Base-by-base conservation (phyloP, 1,140 invertebrate species). In the Eufriesea mexicana region DNA sequence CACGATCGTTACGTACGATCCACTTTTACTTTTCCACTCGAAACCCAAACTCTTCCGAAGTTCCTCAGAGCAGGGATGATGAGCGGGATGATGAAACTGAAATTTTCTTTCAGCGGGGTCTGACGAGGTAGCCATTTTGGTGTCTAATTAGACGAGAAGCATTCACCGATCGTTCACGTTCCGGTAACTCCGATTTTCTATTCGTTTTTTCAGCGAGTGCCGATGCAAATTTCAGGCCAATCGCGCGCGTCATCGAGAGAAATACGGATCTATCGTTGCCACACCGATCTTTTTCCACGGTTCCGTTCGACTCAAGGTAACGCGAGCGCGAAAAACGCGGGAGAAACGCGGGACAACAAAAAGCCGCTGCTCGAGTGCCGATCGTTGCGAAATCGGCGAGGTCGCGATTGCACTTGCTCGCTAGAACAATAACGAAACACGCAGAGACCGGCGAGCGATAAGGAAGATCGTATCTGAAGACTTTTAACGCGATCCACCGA, bases 341-440 rank as follows among this genome's bases (percentile, higher is more conserved):
- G 57, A 61, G 55, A 75, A 75, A 75, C 55, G n/a, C 1, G 16
- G 71, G 20, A 25, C 54, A 45, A 45, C 54, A 57, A 73, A 73
- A 73, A n/a, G 18, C 20, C n/a, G 9, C 35, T 49, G 49, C 28
- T 74, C 72, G n/a, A 47, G 20, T 45, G 35, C 35, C 6, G 6
- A 73, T 59, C 23, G 54, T 76, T 76, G 73, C 59, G 45, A 76
- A 64, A 76, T 76, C 57, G 20, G 10, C 47, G 45, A 62, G 57
- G n/a, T 28, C 72, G 54, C 72, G n/a, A 62, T 57, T 73, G 71
- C 71, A 73, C 54, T 73, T 47, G 57, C 18, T 75, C 45, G 42
- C 42, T 62, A 49, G 61, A 75, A 75, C 57, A 75, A 75, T 75
- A 76, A 76, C 57, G 57, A 75, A 75, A 75, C 8, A 51, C 9